Evolutionary conservation across 2,113 vertebrate genomes (phyloP).

Genomic region (Tonatia bakeri): DNA sequence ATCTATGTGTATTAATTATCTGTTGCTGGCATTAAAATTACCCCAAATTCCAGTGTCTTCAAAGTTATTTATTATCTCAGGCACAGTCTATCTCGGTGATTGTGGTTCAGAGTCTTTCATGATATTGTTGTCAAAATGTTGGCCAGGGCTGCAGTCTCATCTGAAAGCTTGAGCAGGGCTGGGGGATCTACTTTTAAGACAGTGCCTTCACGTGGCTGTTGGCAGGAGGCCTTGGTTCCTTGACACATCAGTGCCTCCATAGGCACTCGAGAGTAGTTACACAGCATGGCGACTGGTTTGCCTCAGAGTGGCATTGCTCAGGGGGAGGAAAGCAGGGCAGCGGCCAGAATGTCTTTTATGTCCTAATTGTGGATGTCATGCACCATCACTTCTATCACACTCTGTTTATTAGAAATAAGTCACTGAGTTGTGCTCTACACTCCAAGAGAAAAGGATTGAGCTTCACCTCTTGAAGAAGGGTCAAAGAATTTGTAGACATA

Average conservation of each 20-base stretch:
- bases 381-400: neutral
- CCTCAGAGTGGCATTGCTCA: neutral
- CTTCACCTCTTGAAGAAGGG: neutral
- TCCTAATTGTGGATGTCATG: neutral
- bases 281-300: neutral
- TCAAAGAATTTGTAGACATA: neutral
- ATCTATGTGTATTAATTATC: neutral
- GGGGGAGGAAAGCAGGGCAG: neutral
- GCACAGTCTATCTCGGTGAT: neutral
- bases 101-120: neutral
- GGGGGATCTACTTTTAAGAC: neutral
- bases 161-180: neutral
- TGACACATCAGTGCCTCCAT: neutral
- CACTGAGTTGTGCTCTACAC: neutral
- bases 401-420: neutral
- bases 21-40: neutral
- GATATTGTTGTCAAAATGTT: neutral
- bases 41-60: neutral
- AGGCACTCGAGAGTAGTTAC: neutral
- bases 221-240: neutral
- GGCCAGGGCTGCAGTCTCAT: neutral
- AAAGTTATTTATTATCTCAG: neutral
- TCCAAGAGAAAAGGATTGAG: neutral
- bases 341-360: neutral
- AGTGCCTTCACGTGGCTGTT: accelerated